Base-by-base conservation (phyloP, 2,888 invertebrate genomes). In the Patella ulyssiponensis region DNA sequence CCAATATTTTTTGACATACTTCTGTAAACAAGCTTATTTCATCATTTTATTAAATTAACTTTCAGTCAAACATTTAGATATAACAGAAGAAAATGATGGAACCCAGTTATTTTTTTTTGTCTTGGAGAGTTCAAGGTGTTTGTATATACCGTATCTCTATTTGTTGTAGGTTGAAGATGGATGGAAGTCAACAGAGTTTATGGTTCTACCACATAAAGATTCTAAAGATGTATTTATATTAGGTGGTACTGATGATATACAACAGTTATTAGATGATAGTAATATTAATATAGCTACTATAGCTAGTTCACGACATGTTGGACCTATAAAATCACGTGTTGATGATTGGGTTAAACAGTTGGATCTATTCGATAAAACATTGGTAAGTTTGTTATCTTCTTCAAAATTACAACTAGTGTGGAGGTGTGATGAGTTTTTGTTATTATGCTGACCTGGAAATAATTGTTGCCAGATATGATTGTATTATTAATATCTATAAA, bases 261-360 rank as follows among this genome's bases (percentile, higher is more conserved):
- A 96, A 91, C 93, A 94, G 0, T 93, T 95, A 2, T 91, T 96
- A 3, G 97, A 97, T 88, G 97, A 97, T 89, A 95, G 96, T 86
- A 95, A 95, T 90, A 96, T 97, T 75, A 95, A 95, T 88, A 94
- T 97, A 64, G 95, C 95, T 84, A 97, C 97, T 0, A 96, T 98
- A 73, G 94, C 95, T 0, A 96, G 96, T 86, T 97, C 97, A 0
- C 93, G 96, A 73, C 95, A 95, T 91, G 96, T 96, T 17, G 96
- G 95, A 0, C 96, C 96, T 0, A 96, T 98, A 79, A 96, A 95
- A 88, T 90, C 94, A 27, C 93, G 95, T 75, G 96, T 97, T 0
- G 96, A 96, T 71, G 96, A 96, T 81, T 97, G 97, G 97, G 93
- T 93, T 0, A 93, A 92, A 80, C 94, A 95, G 80, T 92, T 96